These are phyloP conservation scores for Bufo gargarizans DNA, from an alignment of 2,113 vertebrate species.

Conservation along the genomic window DNA sequence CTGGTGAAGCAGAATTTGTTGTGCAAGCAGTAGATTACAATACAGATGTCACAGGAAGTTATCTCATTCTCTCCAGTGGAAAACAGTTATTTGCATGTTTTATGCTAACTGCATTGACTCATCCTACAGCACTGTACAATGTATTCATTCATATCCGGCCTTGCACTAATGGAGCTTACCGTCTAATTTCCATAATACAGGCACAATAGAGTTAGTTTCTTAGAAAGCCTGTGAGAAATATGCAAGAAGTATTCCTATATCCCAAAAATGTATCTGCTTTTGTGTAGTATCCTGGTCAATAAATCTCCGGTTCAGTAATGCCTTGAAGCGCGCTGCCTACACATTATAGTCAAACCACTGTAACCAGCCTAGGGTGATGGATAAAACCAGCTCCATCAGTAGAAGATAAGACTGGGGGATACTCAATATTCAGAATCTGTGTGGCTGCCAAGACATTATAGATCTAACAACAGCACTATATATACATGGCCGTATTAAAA, in stretches of 20 bases:
- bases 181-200: background rate
- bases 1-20: background rate
- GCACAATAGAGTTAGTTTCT: background rate
- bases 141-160: background rate
- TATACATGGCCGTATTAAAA: background rate
- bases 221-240: background rate
- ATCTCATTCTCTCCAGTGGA: background rate
- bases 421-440: too few species aligned
- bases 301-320: background rate
- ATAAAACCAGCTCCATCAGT: background rate
- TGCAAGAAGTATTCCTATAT: background rate
- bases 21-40: background rate
- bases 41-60: background rate
- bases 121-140: background rate
- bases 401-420: background rate
- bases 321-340: background rate
- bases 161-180: background rate
- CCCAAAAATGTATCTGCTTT: too few species aligned
- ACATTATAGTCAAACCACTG: too few species aligned
- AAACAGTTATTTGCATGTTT: background rate
- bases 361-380: background rate
- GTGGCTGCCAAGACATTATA: too few species aligned
- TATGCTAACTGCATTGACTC: background rate
- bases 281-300: background rate
- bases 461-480: background rate